A percentile compares a stretch with the other conserved stretches of the same genome.
phyloP scores from a whole-genome alignment of 1,140 invertebrate species.

The Scylla paramamosain region DNA sequence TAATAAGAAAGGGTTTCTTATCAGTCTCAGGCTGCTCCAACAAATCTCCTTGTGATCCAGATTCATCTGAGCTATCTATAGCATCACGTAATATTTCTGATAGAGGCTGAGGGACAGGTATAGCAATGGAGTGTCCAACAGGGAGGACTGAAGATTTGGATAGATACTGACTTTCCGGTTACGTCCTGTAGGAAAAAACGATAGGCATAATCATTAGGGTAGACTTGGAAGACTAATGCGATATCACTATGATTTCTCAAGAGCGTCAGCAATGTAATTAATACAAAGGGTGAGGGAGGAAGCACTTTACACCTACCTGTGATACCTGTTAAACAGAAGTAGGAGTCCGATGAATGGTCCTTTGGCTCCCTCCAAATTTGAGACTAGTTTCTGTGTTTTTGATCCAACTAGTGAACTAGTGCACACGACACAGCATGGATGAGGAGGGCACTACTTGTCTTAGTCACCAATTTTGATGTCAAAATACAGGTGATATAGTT shows the following conservation, averaged over 20 bases:
- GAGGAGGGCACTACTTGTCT: constrained; percentile 9
- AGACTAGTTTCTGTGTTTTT: not conserved
- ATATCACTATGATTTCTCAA: not conserved
- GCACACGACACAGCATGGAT: constrained; percentile 12
- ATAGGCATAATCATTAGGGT: not conserved
- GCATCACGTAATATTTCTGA: not conserved
- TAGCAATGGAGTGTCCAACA: constrained; percentile 38
- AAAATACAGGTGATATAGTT: constrained; percentile 29
- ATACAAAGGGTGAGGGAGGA: not conserved
- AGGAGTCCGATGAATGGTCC: constrained; percentile 41
- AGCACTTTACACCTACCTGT: not conserved
- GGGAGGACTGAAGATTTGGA: constrained; percentile 32
- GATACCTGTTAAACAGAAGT: constrained; percentile 27
- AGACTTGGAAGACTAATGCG: not conserved
- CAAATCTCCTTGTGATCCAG: not conserved
- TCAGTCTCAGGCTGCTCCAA: not conserved
- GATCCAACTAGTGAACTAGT: not conserved
- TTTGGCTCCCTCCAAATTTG: constrained; percentile 25
- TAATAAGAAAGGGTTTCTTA: not conserved
- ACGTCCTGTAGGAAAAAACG: not conserved
- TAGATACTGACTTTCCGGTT: not conserved
- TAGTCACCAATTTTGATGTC: constrained; percentile 18
- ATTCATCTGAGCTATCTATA: not conserved
- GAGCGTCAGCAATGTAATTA: not conserved
- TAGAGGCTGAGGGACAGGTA: constrained; percentile 16